Evolutionary conservation across 2,797 vertebrate genomes (phyloP).

Genomic region (Astyanax mexicanus): DNA sequence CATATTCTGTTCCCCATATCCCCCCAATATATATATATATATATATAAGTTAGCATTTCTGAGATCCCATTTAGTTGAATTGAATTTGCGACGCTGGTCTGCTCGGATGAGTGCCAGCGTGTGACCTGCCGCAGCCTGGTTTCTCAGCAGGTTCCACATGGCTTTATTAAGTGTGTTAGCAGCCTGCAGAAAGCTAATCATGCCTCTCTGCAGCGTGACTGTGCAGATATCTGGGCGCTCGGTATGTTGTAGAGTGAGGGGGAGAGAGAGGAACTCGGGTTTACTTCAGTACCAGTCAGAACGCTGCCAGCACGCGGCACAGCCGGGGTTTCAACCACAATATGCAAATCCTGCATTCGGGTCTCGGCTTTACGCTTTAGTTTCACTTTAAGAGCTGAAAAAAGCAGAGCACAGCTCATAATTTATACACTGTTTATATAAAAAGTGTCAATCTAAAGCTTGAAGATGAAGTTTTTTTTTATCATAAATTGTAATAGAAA

Average conservation of each 20-base stretch:
- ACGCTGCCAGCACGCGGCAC: not conserved
- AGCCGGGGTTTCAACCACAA: not conserved
- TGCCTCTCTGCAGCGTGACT: conserved; percentile 6
- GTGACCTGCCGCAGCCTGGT: not conserved
- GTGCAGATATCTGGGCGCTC: not conserved
- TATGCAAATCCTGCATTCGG: not conserved
- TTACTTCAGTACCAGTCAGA: not conserved
- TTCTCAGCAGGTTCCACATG: not conserved
- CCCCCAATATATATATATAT: too few species aligned
- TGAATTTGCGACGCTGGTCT: not conserved
- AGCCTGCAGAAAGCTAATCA: not conserved
- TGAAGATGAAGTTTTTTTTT: too few species aligned
- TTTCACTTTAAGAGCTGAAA: too few species aligned
- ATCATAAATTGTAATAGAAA: too few species aligned
- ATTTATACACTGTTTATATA: too few species aligned
- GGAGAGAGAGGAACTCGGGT: not conserved
- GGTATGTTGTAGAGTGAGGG: not conserved
- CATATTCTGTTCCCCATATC: too few species aligned
- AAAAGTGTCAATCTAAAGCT: too few species aligned
- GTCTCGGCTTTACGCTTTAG: not conserved
- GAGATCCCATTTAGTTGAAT: not conserved
- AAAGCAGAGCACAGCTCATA: too few species aligned
- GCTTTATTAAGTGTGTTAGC: conserved; percentile 9
- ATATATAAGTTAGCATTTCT: too few species aligned
- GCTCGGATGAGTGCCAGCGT: not conserved